These are phyloP conservation scores for Harlomillsia oculata DNA, from an alignment of 1,140 invertebrate genomes.

Conservation along the genomic window DNA sequence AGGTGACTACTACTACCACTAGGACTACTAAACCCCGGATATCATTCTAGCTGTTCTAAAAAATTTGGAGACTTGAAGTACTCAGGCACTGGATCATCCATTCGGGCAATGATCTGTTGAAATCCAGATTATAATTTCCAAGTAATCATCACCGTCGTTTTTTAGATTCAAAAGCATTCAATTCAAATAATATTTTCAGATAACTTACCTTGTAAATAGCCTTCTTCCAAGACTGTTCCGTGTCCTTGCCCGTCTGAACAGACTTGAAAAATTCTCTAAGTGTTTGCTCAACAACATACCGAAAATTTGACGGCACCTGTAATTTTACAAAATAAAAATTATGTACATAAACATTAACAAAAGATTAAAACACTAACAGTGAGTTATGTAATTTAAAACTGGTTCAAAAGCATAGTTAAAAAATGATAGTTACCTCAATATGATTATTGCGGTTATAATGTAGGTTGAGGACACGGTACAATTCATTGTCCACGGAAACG, in stretches of 20 bases:
- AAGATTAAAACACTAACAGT: conserved; percentile 2
- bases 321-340: conserved; percentile 13
- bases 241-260: conserved; percentile 87
- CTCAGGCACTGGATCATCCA: conserved; percentile 97
- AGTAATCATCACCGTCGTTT: neutral
- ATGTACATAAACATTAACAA: neutral
- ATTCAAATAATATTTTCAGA: neutral
- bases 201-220: conserved; percentile 80
- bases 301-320: conserved; percentile 94
- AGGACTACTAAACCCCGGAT: neutral
- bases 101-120: conserved; percentile 75
- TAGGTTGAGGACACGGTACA: conserved; percentile 94
- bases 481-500: conserved; percentile 88
- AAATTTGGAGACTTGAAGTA: conserved; percentile 99
- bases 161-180: no score
- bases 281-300: conserved; percentile 92
- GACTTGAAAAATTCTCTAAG: conserved; percentile 97
- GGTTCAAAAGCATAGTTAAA: conserved; percentile 48
- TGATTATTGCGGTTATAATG: conserved; percentile 99
- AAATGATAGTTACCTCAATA: conserved; percentile 77
- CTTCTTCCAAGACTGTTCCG: conserved; percentile 99
- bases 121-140: neutral
- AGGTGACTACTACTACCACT: neutral
- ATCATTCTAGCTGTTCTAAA: conserved; percentile 92
- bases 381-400: neutral